Base-by-base conservation (phyloP, 2,888 invertebrate species). In the Plusia festucae region DNA sequence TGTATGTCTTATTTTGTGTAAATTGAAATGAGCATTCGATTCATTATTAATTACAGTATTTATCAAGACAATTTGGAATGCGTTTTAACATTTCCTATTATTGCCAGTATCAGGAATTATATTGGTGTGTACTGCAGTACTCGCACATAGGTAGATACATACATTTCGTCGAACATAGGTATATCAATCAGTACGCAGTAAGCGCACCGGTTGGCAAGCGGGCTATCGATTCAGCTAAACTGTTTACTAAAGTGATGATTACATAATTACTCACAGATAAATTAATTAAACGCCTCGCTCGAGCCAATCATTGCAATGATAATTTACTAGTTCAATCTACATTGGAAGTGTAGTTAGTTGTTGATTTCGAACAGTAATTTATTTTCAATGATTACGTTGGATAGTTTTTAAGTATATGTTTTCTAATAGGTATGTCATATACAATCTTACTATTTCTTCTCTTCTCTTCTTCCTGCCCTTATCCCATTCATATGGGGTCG, bases 171-270 rank as follows among this genome's bases (percentile, higher is more conserved):
- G 11, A 11, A 20, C 18, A 49, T 49, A 11, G 16, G 9, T 20
- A 13, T 49, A 51, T 46, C n/a, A 51, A 32, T 69, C 30, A 22
- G 32, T 34, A 57, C 27, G 13, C 11, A 40, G 7, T 54, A 24
- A 54, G 27, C 49, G 44, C 59, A 56, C 24, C 24, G 49, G 30
- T 60, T 32, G 40, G 30, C 55, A 52, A 61, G 56, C 65, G 20
- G 51, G 68, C 53, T 68, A 68, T 74, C 60, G 60, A 73, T 76
- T 62, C 34, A 67, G 53, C 56, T 66, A 68, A 82, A 64, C 68
- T 65, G 61, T 72, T 61, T 53, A 74, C 54, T 66, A 64, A 59
- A 61, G 51, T 56, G 49, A 63, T 60, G 70, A 74, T 82, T 69
- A 72, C 60, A 65, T 67, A 73, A 76, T 73, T 73, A 78, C 61